Evolutionary conservation across 2,888 invertebrate genomes (phyloP).

Genomic region (Thera britannica): DNA sequence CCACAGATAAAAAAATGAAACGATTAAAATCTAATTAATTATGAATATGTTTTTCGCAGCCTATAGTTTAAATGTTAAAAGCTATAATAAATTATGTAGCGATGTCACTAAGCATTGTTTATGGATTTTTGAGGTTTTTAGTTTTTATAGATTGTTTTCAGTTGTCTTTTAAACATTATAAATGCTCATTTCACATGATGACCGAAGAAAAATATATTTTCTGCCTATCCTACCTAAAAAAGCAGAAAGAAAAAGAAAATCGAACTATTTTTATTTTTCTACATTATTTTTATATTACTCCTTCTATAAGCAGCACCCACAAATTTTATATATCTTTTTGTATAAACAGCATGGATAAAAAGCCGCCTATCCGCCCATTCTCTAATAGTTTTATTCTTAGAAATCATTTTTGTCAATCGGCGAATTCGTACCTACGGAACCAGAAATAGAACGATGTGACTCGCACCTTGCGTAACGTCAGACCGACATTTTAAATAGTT

Average conservation of each 20-base stretch:
- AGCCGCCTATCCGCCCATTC: not conserved
- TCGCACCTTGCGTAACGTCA: conserved; percentile 28
- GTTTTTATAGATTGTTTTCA: too few species aligned
- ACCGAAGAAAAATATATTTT: too few species aligned
- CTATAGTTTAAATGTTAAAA: conserved; percentile 1
- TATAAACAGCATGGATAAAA: not conserved
- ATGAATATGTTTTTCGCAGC: conserved; percentile 8
- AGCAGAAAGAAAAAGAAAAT: too few species aligned
- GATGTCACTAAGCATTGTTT: not conserved
- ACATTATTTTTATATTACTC: too few species aligned
- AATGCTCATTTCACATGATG: too few species aligned
- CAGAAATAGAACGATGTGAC: conserved; percentile 21
- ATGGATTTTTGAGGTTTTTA: not conserved
- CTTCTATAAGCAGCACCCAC: too few species aligned
- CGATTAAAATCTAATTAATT: conserved; percentile 23
- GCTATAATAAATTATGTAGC: not conserved
- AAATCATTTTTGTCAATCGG: conserved; percentile 21
- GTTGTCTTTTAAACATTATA: too few species aligned
- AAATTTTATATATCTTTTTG: not conserved
- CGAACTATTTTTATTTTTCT: too few species aligned
- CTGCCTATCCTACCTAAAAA: too few species aligned
- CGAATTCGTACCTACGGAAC: conserved; percentile 20
- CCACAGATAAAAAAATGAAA: conserved; percentile 15
- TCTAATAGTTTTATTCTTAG: conserved; percentile 14
- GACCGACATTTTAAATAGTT: conserved; percentile 30